phyloP scores from a whole-genome alignment of 2,797 vertebrate species.

The Melanogrammus aeglefinus region DNA sequence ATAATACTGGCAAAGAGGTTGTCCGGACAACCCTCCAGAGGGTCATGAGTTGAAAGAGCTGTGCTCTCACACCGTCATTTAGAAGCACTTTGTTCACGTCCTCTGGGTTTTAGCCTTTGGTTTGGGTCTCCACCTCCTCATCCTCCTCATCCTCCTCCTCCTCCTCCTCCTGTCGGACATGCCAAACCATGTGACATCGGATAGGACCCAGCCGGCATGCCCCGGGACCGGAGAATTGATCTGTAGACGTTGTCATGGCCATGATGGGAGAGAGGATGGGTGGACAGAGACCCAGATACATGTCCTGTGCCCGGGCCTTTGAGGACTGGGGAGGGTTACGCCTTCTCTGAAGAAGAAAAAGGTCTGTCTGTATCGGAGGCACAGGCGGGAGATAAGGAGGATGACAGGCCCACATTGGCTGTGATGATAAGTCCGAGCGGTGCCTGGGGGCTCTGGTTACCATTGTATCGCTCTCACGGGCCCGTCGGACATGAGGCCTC shows the following conservation, averaged over 20 bases:
- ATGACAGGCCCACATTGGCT: neutral
- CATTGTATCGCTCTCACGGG: constrained; percentile 7
- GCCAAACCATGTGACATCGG: constrained; percentile 37
- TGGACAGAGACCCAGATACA: neutral
- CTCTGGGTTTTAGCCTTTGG: too few relatives aligned
- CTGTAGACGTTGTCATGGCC: constrained; percentile 21
- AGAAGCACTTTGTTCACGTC: too few relatives aligned
- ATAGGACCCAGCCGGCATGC: constrained; percentile 16
- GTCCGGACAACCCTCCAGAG: too few relatives aligned
- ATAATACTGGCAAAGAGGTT: too few relatives aligned
- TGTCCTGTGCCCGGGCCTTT: neutral
- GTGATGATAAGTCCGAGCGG: constrained; percentile 3
- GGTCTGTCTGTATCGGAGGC: neutral
- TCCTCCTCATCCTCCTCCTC: neutral
- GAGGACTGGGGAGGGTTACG: neutral
- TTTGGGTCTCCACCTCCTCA: neutral
- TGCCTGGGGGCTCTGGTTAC: neutral
- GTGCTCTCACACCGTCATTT: too few relatives aligned
- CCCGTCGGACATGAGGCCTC: neutral
- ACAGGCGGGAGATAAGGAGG: neutral
- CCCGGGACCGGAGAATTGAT: constrained; percentile 29
- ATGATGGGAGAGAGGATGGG: constrained; percentile 11
- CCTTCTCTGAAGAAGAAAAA: neutral
- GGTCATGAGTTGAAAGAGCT: too few relatives aligned
- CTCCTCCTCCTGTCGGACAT: constrained; percentile 11